A percentile compares a stretch with the other conserved stretches of the same genome.
Conservation (phyloP, 2,113 vertebrate genomes). For the Larimichthys polyactis region DNA sequence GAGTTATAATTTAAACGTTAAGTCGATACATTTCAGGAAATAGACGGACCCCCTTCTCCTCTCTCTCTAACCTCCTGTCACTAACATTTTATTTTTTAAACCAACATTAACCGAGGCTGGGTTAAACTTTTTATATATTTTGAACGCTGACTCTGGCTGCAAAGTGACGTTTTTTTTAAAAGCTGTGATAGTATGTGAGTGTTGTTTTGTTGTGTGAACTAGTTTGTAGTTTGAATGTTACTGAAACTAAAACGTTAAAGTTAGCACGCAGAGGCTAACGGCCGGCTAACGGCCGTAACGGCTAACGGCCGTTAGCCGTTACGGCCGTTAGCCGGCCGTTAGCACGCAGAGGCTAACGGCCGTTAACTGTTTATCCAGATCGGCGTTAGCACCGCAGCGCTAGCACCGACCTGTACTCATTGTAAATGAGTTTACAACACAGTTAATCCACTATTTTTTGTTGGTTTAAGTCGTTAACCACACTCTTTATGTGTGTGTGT, state of each 20-base stretch:
- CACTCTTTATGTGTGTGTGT: background rate
- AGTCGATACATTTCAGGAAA: conserved; percentile 74
- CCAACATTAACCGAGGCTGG: background rate
- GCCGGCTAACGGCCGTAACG: conserved; percentile 68
- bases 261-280: conserved; percentile 63
- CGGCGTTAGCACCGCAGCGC: conserved; percentile 56
- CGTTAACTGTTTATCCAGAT: conserved; percentile 51
- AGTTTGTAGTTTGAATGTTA: conserved; percentile 10
- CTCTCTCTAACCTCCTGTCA: conserved; percentile 38
- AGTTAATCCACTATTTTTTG: background rate
- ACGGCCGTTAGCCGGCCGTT: no score
- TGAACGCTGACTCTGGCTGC: background rate
- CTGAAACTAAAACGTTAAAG: conserved; percentile 37
- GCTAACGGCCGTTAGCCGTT: conserved; percentile 65
- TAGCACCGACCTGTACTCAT: conserved; percentile 36
- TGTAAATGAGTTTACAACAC: conserved; percentile 43
- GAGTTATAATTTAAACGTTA: conserved; percentile 61
- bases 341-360: conserved; percentile 62
- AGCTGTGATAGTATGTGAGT: background rate
- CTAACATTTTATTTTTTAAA: conserved; percentile 38
- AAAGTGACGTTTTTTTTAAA: background rate
- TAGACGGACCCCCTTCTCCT: conserved; percentile 56
- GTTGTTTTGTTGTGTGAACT: background rate
- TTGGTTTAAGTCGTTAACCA: background rate
- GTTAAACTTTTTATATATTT: background rate